Evolutionary conservation across 1,140 invertebrate species (phyloP), one percentile per base, ranked within the genome.

Genomic region (Chlorops oryzae): DNA sequence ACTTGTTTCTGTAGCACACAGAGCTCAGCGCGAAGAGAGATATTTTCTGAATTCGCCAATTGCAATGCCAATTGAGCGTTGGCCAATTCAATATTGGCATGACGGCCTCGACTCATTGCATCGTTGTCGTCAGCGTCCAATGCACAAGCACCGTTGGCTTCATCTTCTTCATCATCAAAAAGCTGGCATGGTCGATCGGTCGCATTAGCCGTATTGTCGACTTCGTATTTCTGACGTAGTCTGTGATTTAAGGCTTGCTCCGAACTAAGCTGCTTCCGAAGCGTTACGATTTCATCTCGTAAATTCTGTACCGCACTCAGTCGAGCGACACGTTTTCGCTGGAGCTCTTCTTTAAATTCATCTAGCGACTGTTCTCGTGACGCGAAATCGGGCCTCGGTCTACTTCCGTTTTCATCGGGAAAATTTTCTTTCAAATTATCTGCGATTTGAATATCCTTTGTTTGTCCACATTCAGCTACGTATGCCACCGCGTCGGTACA

Each of bases 1-100:
- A 84, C 79, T 61, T 85, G 82, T 40, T 78, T 78, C 34, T 80
- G 78, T 7, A 80, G 77, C 50, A 82, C 80, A 23, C 75, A 75
- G 54, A 79, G 74, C 62, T 83, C 79, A 25, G 73, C 69, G 51
- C 79, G 78, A 48, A 82, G 67, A 24, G 78, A 74, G 4, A 78
- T 55, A 52, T 81, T 75, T 62, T 81, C 77, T 6, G 76, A 67
- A 64, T 82, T 80, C 22, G 80, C 74, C 34, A 72, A 62, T 59
- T 83, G 81, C 32, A 83, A 54, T 13, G 80, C 73, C 39, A 69
- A 63, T 54, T 83, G 81, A 15, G 80, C 74, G 59, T 78, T 77
- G 3, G 78, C 77, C 51, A 84, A 60, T 56, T 78, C 77, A 51
- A 74, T 76, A 58, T 77, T 75, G 32, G 78, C 58, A 67, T 72